phyloP scores from a whole-genome alignment of 2,888 invertebrate species.

The Eurytoma adleriae region DNA sequence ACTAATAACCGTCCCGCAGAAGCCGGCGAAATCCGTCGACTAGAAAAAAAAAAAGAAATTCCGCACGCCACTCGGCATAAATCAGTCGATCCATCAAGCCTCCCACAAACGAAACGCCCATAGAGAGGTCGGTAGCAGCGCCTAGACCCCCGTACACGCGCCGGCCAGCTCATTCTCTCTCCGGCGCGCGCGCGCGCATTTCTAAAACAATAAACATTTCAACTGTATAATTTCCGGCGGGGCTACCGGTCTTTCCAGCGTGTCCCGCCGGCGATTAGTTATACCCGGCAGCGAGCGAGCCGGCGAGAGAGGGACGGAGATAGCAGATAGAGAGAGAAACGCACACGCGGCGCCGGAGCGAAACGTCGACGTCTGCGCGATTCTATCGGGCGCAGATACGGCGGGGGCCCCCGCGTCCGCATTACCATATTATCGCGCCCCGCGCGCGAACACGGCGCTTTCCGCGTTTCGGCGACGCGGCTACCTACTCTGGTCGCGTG shows the following conservation, averaged over 20 bases:
- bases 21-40: neutral
- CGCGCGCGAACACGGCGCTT: slow-evolving; percentile 6
- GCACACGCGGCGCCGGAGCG: slow-evolving; percentile 25
- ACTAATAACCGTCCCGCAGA: neutral
- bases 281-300: neutral
- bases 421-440: slow-evolving; percentile 55
- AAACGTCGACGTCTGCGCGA: slow-evolving; percentile 52
- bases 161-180: too few species aligned
- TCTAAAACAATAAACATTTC: slow-evolving; percentile 57
- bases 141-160: neutral
- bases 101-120: slow-evolving; percentile 37
- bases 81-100: slow-evolving; percentile 41
- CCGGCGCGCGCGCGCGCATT: slow-evolving; percentile 13
- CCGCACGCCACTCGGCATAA: slow-evolving; percentile 27
- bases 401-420: slow-evolving; percentile 19
- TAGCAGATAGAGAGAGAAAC: slow-evolving; percentile 9
- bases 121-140: slow-evolving; percentile 1
- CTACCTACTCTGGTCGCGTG: too few species aligned
- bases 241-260: slow-evolving; percentile 37
- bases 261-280: slow-evolving; percentile 37
- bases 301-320: neutral
- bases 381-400: slow-evolving; percentile 34
- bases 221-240: slow-evolving; percentile 51
- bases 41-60: neutral
- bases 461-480: neutral